Evolutionary conservation across 2,888 invertebrate genomes (phyloP).

Genomic region (Pyrgus malvae): DNA sequence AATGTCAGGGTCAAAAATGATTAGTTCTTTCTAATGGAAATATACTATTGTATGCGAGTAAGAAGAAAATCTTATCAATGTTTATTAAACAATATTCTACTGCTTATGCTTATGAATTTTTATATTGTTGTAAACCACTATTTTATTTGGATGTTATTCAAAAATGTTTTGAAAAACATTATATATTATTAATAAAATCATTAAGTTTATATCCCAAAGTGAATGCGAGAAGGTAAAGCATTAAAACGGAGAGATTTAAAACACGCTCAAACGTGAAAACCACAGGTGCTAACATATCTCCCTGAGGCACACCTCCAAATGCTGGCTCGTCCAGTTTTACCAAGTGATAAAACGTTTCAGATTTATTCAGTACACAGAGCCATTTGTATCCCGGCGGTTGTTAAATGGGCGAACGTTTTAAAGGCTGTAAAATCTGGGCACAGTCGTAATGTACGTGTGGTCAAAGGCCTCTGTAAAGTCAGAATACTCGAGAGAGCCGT

Average conservation of each 20-base stretch:
- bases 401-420: slow-evolving; percentile 58
- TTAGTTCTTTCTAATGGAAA: no score
- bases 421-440: slow-evolving; percentile 54
- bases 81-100: no score
- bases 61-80: no score
- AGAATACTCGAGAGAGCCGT: slow-evolving; percentile 27
- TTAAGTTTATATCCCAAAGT: no score
- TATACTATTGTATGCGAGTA: no score
- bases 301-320: slow-evolving; percentile 47
- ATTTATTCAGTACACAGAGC: slow-evolving; percentile 61
- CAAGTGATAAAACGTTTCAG: slow-evolving; percentile 66
- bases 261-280: slow-evolving; percentile 33
- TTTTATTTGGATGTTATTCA: no score
- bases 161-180: no score
- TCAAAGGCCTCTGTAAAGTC: slow-evolving; percentile 40
- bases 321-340: slow-evolving; percentile 46
- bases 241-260: slow-evolving; percentile 8
- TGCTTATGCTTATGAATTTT: no score
- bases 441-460: slow-evolving; percentile 46
- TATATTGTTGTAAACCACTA: no score
- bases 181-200: no score
- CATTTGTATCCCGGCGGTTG: slow-evolving; percentile 64
- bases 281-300: slow-evolving; percentile 47
- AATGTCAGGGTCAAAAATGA: no score
- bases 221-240: no score